Evolutionary conservation across 2,888 invertebrate genomes (phyloP).

Genomic region (Chydorus sphaericus): DNA sequence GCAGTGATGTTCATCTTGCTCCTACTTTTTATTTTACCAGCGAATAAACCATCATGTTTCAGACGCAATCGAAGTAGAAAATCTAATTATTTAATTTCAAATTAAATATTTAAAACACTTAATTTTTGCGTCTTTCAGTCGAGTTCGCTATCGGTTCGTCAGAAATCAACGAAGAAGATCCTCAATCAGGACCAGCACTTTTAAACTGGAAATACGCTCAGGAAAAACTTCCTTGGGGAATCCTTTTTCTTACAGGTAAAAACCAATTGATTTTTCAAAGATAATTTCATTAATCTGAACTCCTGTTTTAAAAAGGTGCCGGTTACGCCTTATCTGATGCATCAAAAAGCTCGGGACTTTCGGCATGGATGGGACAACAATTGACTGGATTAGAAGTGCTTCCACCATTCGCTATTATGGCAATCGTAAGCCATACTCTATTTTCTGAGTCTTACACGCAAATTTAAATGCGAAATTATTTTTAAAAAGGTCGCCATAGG

Average conservation of each 20-base stretch:
- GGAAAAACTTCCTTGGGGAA: slow-evolving; percentile 77
- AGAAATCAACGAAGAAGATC: not conserved
- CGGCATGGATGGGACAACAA: slow-evolving; percentile 53
- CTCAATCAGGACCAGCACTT: slow-evolving; percentile 47
- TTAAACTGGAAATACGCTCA: slow-evolving; percentile 75
- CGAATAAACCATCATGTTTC: slow-evolving; percentile 24
- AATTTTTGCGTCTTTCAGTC: too few species aligned
- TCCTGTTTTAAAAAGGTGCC: slow-evolving; percentile 40
- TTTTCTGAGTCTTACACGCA: too few species aligned
- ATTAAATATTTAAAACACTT: too few species aligned
- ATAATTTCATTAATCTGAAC: too few species aligned
- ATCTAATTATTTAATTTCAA: too few species aligned
- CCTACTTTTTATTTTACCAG: slow-evolving; percentile 32
- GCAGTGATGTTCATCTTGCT: slow-evolving; percentile 30
- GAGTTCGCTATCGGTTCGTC: too few species aligned
- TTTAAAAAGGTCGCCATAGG: too few species aligned
- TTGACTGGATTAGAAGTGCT: slow-evolving; percentile 48
- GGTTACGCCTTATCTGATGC: slow-evolving; percentile 84
- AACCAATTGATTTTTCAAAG: not conserved
- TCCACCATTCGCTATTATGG: slow-evolving; percentile 46
- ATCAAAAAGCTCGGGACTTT: slow-evolving; percentile 62
- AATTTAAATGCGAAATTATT: too few species aligned
- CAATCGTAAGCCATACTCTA: slow-evolving; percentile 59
- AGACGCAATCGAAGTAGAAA: too few species aligned
- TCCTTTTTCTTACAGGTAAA: slow-evolving; percentile 62